Base-by-base conservation (phyloP, 2,113 vertebrate genomes). In the Papio anubis region DNA sequence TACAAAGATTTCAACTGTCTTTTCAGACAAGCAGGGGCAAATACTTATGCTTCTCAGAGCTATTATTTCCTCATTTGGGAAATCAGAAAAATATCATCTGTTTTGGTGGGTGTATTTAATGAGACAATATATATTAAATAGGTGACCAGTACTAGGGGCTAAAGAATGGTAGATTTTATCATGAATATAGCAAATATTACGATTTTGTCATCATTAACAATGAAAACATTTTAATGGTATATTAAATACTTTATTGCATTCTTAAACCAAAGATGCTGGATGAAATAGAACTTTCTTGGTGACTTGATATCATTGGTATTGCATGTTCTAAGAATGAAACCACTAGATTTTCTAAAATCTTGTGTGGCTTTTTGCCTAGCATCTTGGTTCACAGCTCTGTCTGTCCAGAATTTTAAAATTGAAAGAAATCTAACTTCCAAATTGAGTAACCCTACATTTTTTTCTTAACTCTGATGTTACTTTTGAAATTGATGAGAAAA, bases 401-500 rank as follows among this genome's bases (percentile, higher is more conserved):
- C 38, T 96, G 4, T 88, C 30, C 14, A 78, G 5, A 92, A 86
- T 23, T 52, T 45, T 91, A 23, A 94, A 61, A 4, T 48, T 66
- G 9, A 14, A n/a, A 82, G 61, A 97, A 91, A 93, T 48, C 66
- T 81, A 82, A 81, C 7, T 57, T 92, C 25, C 17, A 48, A 11
- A 55, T 18, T 59, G 35, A 72, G 5, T 85, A 81, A 75, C 32
- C 16, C 30, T 66, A 2, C 50, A 59, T 97, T 79, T 86, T 30
- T 18, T 92, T 93, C 40, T 96, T n/a, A 80, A 50, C 82, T 11
- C 27, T 94, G 17, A 80, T 96, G 11, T 3, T 66, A 93, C 6
- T 25, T 86, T 78, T 96, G 38, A 97, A 92, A 95, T 79, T 61
- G 21, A 82, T 86, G 57, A 76, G 8, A 11, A 27, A 80, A 18